Evolutionary conservation across 2,888 invertebrate species (phyloP).

Genomic region (Lasioglossum oenotherae): DNA sequence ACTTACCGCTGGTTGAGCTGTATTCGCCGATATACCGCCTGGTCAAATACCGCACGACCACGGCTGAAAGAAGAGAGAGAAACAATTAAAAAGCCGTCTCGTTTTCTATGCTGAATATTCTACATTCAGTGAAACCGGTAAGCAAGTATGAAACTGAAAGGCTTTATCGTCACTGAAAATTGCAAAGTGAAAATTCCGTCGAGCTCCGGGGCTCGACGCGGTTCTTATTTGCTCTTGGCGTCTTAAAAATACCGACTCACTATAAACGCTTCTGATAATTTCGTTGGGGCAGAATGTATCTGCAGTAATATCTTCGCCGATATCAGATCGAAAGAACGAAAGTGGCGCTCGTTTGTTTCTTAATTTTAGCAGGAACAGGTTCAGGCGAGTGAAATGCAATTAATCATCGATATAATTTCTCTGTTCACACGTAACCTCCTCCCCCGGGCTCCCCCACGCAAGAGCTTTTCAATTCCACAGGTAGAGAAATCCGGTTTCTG

Average conservation of each 20-base stretch:
- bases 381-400: slow-evolving; percentile 48
- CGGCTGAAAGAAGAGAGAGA: slow-evolving; percentile 87
- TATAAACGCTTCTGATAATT: slow-evolving; percentile 7
- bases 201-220: neutral
- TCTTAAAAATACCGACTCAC: neutral
- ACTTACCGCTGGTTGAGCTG: slow-evolving; percentile 92
- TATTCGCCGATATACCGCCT: slow-evolving; percentile 93
- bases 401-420: slow-evolving; percentile 45
- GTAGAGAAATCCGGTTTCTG: slow-evolving; percentile 12
- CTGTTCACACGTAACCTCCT: slow-evolving; percentile 24
- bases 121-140: neutral
- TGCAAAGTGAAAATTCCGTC: neutral
- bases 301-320: slow-evolving; percentile 11
- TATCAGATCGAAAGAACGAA: slow-evolving; percentile 38
- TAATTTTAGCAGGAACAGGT: slow-evolving; percentile 50
- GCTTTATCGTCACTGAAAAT: slow-evolving; percentile 1
- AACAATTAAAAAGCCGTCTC: slow-evolving; percentile 11
- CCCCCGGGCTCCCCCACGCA: neutral
- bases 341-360: slow-evolving; percentile 40
- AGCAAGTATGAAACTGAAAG: neutral
- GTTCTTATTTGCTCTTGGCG: neutral
- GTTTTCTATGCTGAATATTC: neutral
- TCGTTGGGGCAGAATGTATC: neutral
- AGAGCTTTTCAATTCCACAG: slow-evolving; percentile 19
- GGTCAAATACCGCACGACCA: slow-evolving; percentile 91